Evolutionary conservation across 1,140 invertebrate species (phyloP), one percentile per base, ranked within the genome.

Genomic region (Penaeus vannamei): DNA sequence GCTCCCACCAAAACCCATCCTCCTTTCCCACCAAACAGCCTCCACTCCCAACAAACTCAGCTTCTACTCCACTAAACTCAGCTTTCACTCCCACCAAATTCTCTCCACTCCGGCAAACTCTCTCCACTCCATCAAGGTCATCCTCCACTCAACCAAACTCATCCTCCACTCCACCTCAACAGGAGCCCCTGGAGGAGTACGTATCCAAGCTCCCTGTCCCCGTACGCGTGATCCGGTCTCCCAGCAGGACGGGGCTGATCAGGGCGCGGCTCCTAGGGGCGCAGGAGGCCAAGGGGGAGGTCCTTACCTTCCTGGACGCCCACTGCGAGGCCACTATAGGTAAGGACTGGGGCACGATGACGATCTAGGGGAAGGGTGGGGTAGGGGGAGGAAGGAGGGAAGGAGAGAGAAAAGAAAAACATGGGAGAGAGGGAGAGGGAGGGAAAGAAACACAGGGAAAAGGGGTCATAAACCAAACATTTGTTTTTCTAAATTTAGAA

Each of bases 261-360:
- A 95, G 96, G 86, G 97, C 98, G 0, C 94, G 98, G 84, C 94
- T 99, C 0, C 93, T 97, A 92, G 98, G 98, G 2, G 97, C 98
- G 0, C 94, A 94, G 64, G 92, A 94, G 87, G 97, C 98, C 0
- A 94, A 93, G 60, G 97, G 97, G 0, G 94, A 97, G 92, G 97
- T 98, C 59, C 93, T 98, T 4, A 96, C 96, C 19, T 99, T 99
- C 93, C 93, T 99, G 14, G 98, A 99, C 93, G 97, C 98, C 36
- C 98, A 99, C 93, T 98, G 97, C 92, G 98, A 99, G 94, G 97
- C 96, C 92, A 98, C 98, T 23, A 86, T 60, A 81, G 90, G 85
- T 91, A 19, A 86, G 77, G 53, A 81, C 14, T 53, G 12, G 5
- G 59, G 2, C 22, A 32, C 14, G 66, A 23, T 3, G n/a, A 23